Evolutionary conservation across 37 sponge, comb jelly and placozoan genomes (phyloP), one percentile per base, ranked within the genome.

Genomic region (Haliclona indistincta): DNA sequence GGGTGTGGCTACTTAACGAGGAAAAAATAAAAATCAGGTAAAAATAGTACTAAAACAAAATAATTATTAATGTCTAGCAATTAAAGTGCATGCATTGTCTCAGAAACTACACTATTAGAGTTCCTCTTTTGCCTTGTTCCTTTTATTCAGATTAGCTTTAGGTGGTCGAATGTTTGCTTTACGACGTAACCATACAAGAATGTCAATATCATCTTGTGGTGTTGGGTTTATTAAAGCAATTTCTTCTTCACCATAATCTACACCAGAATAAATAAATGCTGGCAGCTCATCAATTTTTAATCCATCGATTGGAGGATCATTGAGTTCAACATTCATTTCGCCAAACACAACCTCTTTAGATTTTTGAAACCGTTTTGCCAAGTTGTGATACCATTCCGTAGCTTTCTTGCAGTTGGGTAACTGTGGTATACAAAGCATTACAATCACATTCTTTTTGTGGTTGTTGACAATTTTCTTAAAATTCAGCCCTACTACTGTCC

Each of bases 401-500:
- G 87, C 82, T 32, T 80, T 41, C 22, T 36, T 33, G 55, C 87
- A 87, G 4, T 75, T 70, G 8, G 62, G 66, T 1, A 40, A 51
- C 28, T 56, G 40, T 1, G 81, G 77, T 10, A 75, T 43, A 69
- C 87, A 87, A 6, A 87, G 68, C 66, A 73, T 74, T 13, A 87
- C 64, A 41, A 87, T 41, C 20, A 60, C 76, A 15, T 10, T 44
- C 13, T 70, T 81, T 28, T 62, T 53, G n/a, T 63, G 56, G 40
- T 75, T 63, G 26, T n/a, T 26, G 43, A 92, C 84, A 13, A 91
- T 33, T 23, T 85, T 73, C 38, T 86, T 73, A 60, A 92, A 96
- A 0, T 81, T 96, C 2, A 38, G 30, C 19, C 93, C 96, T 8
- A 96, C 96, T 25, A 92, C 90, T 43, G 61, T 81, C 36, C 70